phyloP scores from a whole-genome alignment of 2,113 vertebrate genomes.

The Amazona vittata region DNA sequence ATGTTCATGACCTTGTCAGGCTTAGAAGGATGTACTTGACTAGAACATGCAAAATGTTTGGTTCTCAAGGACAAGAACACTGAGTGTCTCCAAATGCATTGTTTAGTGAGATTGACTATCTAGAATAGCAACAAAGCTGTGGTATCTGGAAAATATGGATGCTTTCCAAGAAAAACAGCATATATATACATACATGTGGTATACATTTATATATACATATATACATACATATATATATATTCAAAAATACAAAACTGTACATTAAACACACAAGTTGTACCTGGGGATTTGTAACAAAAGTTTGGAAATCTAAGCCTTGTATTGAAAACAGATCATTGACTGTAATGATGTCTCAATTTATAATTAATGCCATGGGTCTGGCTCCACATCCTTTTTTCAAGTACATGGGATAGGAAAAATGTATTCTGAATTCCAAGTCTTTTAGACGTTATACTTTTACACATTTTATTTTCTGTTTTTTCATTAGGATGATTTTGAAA shows the following conservation, averaged over 20 bases:
- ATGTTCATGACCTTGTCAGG: constrained; percentile 6
- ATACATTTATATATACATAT: not conserved
- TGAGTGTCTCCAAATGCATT: not conserved
- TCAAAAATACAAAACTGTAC: not conserved
- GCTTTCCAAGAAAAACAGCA: not conserved
- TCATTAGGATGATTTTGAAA: not conserved
- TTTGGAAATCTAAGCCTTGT: not conserved
- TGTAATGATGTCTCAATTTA: not conserved
- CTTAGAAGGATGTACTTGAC: not conserved
- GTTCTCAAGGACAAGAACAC: not conserved
- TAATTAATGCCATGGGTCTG: not conserved
- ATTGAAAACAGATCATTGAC: not conserved
- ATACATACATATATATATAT: not conserved
- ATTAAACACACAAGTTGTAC: not conserved
- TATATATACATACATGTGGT: not conserved
- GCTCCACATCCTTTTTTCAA: not conserved
- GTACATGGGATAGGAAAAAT: not conserved
- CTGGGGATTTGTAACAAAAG: not conserved
- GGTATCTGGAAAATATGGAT: not conserved
- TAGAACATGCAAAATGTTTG: not conserved
- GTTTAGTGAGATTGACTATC: not conserved
- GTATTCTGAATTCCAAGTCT: not conserved
- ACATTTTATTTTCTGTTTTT: not conserved
- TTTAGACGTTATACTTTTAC: not conserved
- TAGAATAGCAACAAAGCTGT: not conserved